These are phyloP conservation scores for Leptogaster cylindrica DNA, from an alignment of 2,888 invertebrate species.

Conservation along the genomic window DNA sequence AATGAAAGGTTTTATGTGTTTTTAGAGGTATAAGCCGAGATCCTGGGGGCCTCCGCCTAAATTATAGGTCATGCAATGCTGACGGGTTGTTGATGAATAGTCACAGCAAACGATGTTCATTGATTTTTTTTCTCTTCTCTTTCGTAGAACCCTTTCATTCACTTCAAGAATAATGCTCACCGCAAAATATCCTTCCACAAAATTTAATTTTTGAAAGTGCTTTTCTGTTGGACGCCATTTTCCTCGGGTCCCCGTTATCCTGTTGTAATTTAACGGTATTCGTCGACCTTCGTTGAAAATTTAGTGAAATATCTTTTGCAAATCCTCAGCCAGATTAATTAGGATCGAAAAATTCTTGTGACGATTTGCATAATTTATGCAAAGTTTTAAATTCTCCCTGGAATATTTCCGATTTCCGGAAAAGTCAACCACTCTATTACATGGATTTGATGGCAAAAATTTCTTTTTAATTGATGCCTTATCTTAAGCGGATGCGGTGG, in stretches of 20 bases:
- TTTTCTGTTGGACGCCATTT: slow-evolving; percentile 7
- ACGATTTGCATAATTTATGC: slow-evolving; percentile 30
- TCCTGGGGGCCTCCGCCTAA: slow-evolving; percentile 43
- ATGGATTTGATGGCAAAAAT: no score
- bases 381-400: slow-evolving; percentile 34
- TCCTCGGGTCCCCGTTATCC: not conserved
- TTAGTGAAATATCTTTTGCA: slow-evolving; percentile 7
- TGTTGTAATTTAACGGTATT: not conserved
- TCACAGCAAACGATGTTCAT: slow-evolving; percentile 30
- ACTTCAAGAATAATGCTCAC: slow-evolving; percentile 8
- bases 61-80: slow-evolving; percentile 43
- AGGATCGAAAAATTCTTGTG: slow-evolving; percentile 24
- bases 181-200: slow-evolving; percentile 33
- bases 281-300: not conserved
- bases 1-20: slow-evolving; percentile 37
- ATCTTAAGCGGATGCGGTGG: no score
- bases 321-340: slow-evolving; percentile 12
- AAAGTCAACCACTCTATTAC: no score
- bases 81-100: slow-evolving; percentile 42
- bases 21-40: slow-evolving; percentile 29
- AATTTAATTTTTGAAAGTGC: slow-evolving; percentile 36
- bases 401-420: no score
- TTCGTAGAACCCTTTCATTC: slow-evolving; percentile 14
- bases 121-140: slow-evolving; percentile 26
- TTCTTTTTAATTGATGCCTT: no score